These are phyloP conservation scores for Calonectris borealis DNA, from an alignment of 2,113 vertebrate genomes.

Conservation along the genomic window DNA sequence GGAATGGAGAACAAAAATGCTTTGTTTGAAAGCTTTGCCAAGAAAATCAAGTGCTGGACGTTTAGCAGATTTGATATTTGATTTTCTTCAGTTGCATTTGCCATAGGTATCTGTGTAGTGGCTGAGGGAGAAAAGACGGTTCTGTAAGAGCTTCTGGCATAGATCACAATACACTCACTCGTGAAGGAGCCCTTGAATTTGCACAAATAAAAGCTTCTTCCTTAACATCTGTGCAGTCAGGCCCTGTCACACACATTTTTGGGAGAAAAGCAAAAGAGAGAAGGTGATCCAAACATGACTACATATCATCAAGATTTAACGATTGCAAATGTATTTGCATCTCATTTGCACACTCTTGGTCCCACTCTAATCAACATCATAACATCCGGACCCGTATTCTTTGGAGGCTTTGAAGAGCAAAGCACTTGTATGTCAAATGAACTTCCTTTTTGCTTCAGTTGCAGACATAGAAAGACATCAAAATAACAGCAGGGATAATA, in stretches of 20 bases:
- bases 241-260: rapidly evolving
- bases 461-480: background rate
- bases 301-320: background rate
- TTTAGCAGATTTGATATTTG: background rate
- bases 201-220: background rate
- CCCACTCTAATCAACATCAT: background rate
- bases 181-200: background rate
- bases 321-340: background rate
- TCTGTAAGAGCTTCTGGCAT: background rate
- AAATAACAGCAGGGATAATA: background rate
- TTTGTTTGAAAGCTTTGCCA: background rate
- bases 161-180: background rate
- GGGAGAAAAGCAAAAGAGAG: background rate
- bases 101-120: background rate
- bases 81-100: background rate
- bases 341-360: background rate
- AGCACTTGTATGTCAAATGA: background rate
- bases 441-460: background rate
- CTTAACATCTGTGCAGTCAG: background rate
- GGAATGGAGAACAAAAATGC: background rate
- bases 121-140: background rate
- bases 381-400: background rate
- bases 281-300: background rate
- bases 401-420: background rate
- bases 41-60: background rate